Percentiles rank a stretch among this genome's conserved stretches.
Evolutionary conservation across 2,888 invertebrate genomes (phyloP).

Genomic region (Temnothorax ravouxi): DNA sequence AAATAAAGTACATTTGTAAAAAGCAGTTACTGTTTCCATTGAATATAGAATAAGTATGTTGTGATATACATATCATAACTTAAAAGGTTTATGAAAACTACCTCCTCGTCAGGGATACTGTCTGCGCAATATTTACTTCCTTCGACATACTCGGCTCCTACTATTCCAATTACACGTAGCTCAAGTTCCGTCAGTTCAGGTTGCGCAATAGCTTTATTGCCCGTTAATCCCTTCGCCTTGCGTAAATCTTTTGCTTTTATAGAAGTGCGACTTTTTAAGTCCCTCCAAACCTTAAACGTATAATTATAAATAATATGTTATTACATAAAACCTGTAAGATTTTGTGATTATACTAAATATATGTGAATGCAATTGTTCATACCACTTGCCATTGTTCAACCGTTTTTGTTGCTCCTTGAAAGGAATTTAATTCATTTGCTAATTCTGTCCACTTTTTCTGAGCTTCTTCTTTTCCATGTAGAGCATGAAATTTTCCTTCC

Average conservation of each 20-base stretch:
- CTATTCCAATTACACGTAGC: conserved; percentile 23
- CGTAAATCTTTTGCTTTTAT: conserved; percentile 14
- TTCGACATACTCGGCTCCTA: conserved; percentile 2
- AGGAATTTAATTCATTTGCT: not conserved
- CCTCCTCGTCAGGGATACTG: conserved; percentile 24
- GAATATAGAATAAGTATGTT: too few species aligned
- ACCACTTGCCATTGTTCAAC: conserved; percentile 49
- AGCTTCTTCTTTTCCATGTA: conserved; percentile 39
- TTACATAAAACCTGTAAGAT: not conserved
- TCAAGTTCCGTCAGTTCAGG: conserved; percentile 4
- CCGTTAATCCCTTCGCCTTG: not conserved
- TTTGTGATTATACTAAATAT: conserved; percentile 1
- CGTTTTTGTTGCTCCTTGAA: conserved; percentile 30
- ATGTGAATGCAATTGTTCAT: not conserved
- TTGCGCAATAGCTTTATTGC: conserved; percentile 7
- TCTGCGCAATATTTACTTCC: conserved; percentile 30
- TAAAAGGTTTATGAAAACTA: conserved; percentile 18
- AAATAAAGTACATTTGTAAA: not conserved
- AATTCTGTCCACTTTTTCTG: conserved; percentile 32
- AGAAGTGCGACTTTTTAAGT: conserved; percentile 20
- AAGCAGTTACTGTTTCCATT: too few species aligned
- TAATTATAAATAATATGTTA: not conserved
- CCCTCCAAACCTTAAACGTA: conserved; percentile 12
- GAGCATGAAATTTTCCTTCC: conserved; percentile 25
- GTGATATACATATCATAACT: not conserved